Evolutionary conservation across 2,113 vertebrate species (phyloP).

Genomic region (Leucoraja erinaceus): DNA sequence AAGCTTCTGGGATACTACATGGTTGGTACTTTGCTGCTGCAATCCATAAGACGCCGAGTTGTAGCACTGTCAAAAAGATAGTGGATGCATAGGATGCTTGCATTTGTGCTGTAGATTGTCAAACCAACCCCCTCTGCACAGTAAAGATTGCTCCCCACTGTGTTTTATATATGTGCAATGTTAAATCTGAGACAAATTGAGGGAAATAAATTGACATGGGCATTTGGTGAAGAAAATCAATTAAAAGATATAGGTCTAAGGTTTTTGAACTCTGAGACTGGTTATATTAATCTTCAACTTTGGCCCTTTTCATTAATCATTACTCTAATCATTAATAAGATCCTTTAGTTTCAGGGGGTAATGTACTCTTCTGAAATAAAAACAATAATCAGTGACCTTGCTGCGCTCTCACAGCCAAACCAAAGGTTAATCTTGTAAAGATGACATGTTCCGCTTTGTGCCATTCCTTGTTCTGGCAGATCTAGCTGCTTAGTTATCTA

Average conservation of each 20-base stretch:
- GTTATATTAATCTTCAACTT: background rate
- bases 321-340: background rate
- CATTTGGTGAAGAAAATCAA: background rate
- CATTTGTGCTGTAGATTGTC: too few species aligned
- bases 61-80: too few species aligned
- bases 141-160: too few species aligned
- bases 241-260: background rate
- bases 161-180: too few species aligned
- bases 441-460: slow-evolving; percentile 55
- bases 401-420: slow-evolving; percentile 55
- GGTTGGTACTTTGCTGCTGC: too few species aligned
- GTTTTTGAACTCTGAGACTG: background rate
- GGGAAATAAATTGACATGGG: background rate
- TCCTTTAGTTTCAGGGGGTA: too few species aligned
- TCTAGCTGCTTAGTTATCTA: slow-evolving; percentile 53
- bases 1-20: too few species aligned
- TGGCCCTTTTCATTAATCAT: background rate
- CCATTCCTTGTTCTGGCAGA: slow-evolving; percentile 54
- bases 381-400: slow-evolving; percentile 49
- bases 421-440: slow-evolving; percentile 55
- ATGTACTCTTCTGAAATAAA: background rate
- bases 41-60: too few species aligned
- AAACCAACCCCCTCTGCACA: too few species aligned
- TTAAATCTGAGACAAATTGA: background rate
- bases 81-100: too few species aligned